Percentiles rank a stretch among this genome's conserved stretches.
These are phyloP conservation scores for Nannoperca obscura DNA, from an alignment of 2,797 vertebrate genomes.

Conservation along the genomic window DNA sequence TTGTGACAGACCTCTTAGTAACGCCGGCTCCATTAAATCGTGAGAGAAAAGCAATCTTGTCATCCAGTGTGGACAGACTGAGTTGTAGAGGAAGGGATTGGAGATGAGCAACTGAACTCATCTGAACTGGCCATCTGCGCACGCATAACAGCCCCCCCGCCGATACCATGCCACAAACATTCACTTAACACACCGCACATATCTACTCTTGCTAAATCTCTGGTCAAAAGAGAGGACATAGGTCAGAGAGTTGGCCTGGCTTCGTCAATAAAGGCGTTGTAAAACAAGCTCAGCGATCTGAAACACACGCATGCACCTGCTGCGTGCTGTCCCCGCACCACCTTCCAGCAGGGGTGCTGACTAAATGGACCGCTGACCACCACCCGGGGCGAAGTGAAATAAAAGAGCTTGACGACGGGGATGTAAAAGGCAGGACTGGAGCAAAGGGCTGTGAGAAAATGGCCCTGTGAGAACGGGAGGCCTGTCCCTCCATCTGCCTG, in stretches of 20 bases:
- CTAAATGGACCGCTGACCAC: conserved; percentile 38
- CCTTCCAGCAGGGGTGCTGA: conserved; percentile 55
- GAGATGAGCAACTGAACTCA: conserved; percentile 17
- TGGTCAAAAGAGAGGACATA: conserved; percentile 43
- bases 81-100: conserved; percentile 1
- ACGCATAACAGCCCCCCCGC: conserved; percentile 35
- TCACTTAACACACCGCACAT: conserved; percentile 41
- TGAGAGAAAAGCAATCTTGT: background rate
- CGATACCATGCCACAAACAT: conserved; percentile 31
- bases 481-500: conserved; percentile 75
- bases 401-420: conserved; percentile 43
- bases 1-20: background rate
- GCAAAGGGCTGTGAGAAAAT: conserved; percentile 80
- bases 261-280: conserved; percentile 25
- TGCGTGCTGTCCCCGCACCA: conserved; percentile 46
- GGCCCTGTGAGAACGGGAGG: conserved; percentile 70
- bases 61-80: background rate
- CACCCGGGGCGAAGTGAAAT: conserved; percentile 50
- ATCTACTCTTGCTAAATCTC: conserved; percentile 46
- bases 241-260: conserved; percentile 58
- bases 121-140: conserved; percentile 54
- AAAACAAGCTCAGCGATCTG: conserved; percentile 42
- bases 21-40: background rate
- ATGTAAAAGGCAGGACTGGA: conserved; percentile 52
- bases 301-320: conserved; percentile 54